A percentile compares a stretch with the other conserved stretches of the same genome.
Conservation (phyloP, 2,797 vertebrate species). For the Sciurus vulgaris region DNA sequence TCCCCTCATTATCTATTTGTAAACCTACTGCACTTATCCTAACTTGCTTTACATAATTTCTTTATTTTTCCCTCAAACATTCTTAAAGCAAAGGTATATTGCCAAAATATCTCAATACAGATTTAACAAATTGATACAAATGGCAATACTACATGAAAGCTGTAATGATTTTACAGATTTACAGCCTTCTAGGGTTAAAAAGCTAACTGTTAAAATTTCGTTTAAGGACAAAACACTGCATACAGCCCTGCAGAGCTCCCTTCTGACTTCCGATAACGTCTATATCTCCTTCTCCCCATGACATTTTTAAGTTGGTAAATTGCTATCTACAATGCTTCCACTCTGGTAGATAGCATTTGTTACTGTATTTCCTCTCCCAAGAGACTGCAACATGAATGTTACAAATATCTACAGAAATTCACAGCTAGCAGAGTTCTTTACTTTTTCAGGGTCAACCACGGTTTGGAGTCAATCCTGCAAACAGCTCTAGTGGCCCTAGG, state of each 20-base stretch:
- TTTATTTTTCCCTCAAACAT: conserved; percentile 38
- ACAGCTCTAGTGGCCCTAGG: neutral
- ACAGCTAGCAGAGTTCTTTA: neutral
- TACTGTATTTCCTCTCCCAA: neutral
- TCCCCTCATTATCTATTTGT: conserved; percentile 20
- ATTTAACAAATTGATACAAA: conserved; percentile 48
- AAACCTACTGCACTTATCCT: conserved; percentile 34
- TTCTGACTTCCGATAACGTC: conserved; percentile 46
- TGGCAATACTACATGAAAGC: neutral
- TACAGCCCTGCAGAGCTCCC: neutral
- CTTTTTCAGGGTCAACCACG: conserved; percentile 12
- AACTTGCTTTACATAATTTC: conserved; percentile 60
- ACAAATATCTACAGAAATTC: conserved; percentile 10
- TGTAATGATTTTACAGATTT: neutral
- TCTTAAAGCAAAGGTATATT: conserved; percentile 57
- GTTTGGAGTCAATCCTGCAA: neutral
- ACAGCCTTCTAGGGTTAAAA: neutral
- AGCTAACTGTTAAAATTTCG: neutral
- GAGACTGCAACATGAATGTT: conserved; percentile 1
- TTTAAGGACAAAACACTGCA: neutral
- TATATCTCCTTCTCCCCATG: neutral
- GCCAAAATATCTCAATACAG: conserved; percentile 30
- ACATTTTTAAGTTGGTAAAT: conserved; percentile 43
- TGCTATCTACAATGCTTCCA: conserved; percentile 53
- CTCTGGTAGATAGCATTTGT: neutral